A percentile compares a stretch with the other conserved stretches of the same genome.
Evolutionary conservation across 2,888 invertebrate species (phyloP).

Genomic region (Gnatocerus cornutus): DNA sequence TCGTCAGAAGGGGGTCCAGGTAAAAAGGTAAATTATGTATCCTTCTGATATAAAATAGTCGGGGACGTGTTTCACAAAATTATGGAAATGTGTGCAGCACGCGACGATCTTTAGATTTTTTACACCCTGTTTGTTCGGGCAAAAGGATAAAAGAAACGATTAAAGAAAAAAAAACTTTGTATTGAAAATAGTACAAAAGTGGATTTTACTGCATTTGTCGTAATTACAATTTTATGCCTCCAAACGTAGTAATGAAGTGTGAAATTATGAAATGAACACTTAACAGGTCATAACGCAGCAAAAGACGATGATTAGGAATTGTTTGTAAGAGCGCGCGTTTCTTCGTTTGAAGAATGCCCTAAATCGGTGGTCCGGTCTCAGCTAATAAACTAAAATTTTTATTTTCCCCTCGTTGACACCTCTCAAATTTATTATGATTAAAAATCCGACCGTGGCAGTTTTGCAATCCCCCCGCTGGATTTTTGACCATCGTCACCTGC

Average conservation of each 20-base stretch:
- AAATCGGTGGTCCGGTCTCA: too few relatives aligned
- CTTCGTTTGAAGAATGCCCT: too few relatives aligned
- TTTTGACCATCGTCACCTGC: slow-evolving; percentile 5
- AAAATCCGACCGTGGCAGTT: slow-evolving; percentile 1
- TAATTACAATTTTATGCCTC: too few relatives aligned
- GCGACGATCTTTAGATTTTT: slow-evolving; percentile 49
- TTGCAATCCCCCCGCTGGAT: slow-evolving; percentile 3
- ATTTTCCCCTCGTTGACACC: slow-evolving; percentile 5
- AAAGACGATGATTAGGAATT: too few relatives aligned
- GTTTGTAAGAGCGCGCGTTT: too few relatives aligned
- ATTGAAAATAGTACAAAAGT: too few relatives aligned
- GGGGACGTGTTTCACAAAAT: slow-evolving; percentile 55
- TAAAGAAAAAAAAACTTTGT: too few relatives aligned
- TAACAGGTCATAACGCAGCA: too few relatives aligned
- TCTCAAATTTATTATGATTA: slow-evolving; percentile 10
- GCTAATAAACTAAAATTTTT: slow-evolving; percentile 7
- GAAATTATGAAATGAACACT: too few relatives aligned
- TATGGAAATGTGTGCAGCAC: slow-evolving; percentile 58
- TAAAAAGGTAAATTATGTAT: slow-evolving; percentile 38
- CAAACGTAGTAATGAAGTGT: too few relatives aligned
- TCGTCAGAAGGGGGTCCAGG: slow-evolving; percentile 23
- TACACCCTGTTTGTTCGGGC: slow-evolving; percentile 46
- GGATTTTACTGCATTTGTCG: too few relatives aligned
- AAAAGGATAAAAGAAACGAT: slow-evolving; percentile 29
- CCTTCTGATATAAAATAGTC: slow-evolving; percentile 53